Base-by-base conservation (phyloP, 2,113 vertebrate species). In the Forbesichthys papilliferus region DNA sequence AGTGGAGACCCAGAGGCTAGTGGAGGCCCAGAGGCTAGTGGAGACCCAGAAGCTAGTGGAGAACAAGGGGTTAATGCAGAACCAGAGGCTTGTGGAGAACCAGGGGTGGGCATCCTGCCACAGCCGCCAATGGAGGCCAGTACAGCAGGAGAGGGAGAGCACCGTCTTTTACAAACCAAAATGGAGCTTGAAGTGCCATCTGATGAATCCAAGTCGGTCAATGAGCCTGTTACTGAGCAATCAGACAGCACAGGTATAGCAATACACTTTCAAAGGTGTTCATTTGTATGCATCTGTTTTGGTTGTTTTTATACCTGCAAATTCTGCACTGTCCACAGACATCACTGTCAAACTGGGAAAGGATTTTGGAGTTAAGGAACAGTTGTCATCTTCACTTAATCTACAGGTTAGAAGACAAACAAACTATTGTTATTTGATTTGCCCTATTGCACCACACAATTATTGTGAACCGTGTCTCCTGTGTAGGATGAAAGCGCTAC, bases 371-470 rank as follows among this genome's bases (percentile, higher is more conserved):
- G 12, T 18, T 0, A 16, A 11, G 33, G 57, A 14, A 10, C 61
- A 74, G 14, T 57, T 9, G 0, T 46, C 71, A 20, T 63, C 69
- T 48, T 67, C 14, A 6, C 7, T 16, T 6, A 18, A 61, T 66
- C 68, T 66, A 53, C 65, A 83, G 89, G 91, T 93, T 69, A 75
- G 60, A 55, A 49, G 71, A n/a, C 3, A 20, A 2, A 1, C 13
- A 9, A 57, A 3, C 18, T 60, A 8, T 65, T 49, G 18, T 6
- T 56, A 56, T 20, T 56, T 42, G 36, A 16, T 42, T 66, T 60
- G 27, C 27, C 3, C 11, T 12, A 7, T 42, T 60, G 11, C 13
- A 9, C 34, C 11, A 52, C 49, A 11, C 55, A 57, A 16, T n/a
- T 11, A 56, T 27, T 52, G 0, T 11, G 18, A 34, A 8, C 64